phyloP scores from a whole-genome alignment of 2,888 invertebrate genomes.

The Prosopocoilus inquinatus region DNA sequence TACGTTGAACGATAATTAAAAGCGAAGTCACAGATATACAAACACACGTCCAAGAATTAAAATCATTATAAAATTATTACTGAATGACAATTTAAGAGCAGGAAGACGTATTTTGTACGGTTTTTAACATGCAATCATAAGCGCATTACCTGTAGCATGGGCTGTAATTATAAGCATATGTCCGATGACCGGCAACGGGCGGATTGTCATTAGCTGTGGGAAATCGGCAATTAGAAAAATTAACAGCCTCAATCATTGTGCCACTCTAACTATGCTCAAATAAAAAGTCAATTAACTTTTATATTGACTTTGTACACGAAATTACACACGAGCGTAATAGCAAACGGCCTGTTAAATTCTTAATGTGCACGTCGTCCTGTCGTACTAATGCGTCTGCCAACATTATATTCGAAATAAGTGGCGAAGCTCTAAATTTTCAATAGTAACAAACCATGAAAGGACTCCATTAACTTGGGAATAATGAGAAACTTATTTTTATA shows the following conservation, averaged over 20 bases:
- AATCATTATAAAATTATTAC: constrained; percentile 49
- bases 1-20: not conserved
- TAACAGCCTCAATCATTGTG: constrained; percentile 30
- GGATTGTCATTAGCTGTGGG: constrained; percentile 41
- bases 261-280: not conserved
- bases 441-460: not conserved
- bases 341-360: not conserved
- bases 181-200: constrained; percentile 40
- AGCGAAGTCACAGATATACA: not conserved
- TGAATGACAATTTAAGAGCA: constrained; percentile 52
- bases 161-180: constrained; percentile 50
- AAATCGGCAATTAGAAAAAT: constrained; percentile 45
- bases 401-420: not conserved
- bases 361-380: not conserved
- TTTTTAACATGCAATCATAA: constrained; percentile 50
- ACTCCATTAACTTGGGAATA: no score
- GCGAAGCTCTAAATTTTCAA: not conserved
- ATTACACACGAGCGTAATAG: not conserved
- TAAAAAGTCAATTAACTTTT: not conserved
- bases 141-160: constrained; percentile 44
- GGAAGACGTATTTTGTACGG: constrained; percentile 51
- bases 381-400: not conserved
- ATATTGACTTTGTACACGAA: not conserved
- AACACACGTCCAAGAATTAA: constrained; percentile 12
- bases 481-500: no score